These are phyloP conservation scores for Ailuropoda melanoleuca DNA, from an alignment of 2,113 vertebrate species.

Conservation along the genomic window DNA sequence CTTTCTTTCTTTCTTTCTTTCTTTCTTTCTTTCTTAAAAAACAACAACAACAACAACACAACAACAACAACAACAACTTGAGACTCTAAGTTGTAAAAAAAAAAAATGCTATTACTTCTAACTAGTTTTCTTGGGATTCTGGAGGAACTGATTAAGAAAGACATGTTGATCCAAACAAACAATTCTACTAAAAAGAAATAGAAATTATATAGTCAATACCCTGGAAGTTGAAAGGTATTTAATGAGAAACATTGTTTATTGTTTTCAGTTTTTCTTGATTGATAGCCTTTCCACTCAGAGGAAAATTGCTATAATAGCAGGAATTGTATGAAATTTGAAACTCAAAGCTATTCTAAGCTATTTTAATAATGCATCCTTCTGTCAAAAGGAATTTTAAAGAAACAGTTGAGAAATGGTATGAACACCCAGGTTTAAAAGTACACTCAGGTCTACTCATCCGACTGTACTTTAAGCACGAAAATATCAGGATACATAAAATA, in stretches of 20 bases:
- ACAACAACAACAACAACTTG: neutral
- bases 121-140: neutral
- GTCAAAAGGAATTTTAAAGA: conserved; percentile 53
- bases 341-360: conserved; percentile 37
- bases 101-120: neutral
- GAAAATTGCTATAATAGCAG: conserved; percentile 25
- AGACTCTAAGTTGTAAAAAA: neutral
- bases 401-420: neutral
- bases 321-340: conserved; percentile 30
- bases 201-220: conserved; percentile 5
- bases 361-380: conserved; percentile 47
- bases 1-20: neutral
- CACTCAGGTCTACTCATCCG: neutral
- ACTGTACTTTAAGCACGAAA: neutral
- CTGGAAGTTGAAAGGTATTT: conserved; percentile 34
- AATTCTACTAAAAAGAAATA: conserved; percentile 9
- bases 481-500: conserved; percentile 10
- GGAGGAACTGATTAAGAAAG: neutral
- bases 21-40: too few relatives aligned
- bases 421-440: conserved; percentile 9
- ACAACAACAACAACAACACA: too few relatives aligned
- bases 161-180: conserved; percentile 41
- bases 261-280: conserved; percentile 20
- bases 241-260: conserved; percentile 53
- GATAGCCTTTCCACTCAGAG: conserved; percentile 18